phyloP scores from a whole-genome alignment of 2,888 invertebrate genomes.

The Tolmerus cingulatus region DNA sequence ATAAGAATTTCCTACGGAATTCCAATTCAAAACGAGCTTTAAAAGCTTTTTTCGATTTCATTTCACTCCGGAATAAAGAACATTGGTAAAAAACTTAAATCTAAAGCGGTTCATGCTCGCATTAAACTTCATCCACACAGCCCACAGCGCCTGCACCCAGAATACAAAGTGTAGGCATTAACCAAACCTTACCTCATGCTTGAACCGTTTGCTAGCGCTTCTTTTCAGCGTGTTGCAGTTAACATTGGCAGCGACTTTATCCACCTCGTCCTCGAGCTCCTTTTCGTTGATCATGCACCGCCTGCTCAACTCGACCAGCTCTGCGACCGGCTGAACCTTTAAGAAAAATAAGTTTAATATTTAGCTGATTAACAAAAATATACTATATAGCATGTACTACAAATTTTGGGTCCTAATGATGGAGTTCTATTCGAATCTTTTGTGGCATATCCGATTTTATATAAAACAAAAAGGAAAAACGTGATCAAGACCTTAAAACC shows the following conservation, averaged over 20 bases:
- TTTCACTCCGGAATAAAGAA: no score
- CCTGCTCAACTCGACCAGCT: constrained; percentile 87
- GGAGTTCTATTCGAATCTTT: background rate
- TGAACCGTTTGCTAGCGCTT: constrained; percentile 82
- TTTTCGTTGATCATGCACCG: constrained; percentile 65
- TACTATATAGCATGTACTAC: background rate
- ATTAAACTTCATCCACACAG: background rate
- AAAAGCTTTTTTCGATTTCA: no score
- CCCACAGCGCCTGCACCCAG: background rate
- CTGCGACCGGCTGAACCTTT: constrained; percentile 92
- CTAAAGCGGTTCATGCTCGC: background rate
- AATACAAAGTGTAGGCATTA: background rate
- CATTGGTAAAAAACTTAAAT: no score
- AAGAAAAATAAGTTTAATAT: background rate
- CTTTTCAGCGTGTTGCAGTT: constrained; percentile 80
- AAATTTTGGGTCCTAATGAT: background rate
- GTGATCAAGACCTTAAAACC: background rate
- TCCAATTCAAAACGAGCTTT: no score
- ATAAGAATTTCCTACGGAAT: no score
- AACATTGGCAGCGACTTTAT: constrained; percentile 55
- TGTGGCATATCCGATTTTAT: no score
- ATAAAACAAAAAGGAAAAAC: no score
- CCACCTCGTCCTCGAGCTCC: constrained; percentile 54
- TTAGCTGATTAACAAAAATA: background rate
- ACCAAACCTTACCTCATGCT: constrained; percentile 63